Conservation (phyloP, 2,113 vertebrate genomes). For the Microcebus tavaratra region DNA sequence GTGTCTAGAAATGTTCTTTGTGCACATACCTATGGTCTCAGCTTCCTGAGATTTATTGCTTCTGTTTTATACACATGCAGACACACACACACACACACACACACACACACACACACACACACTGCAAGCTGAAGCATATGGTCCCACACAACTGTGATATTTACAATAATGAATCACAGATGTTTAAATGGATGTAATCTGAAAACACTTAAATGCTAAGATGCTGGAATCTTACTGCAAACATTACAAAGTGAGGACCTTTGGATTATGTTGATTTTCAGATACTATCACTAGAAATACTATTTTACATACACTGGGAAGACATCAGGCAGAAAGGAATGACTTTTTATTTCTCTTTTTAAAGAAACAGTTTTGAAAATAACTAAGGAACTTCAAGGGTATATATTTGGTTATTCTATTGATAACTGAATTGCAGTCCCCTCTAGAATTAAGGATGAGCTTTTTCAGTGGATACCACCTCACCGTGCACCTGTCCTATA, state of each 20-base stretch:
- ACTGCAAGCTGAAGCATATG: slow-evolving; percentile 38
- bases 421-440: not conserved
- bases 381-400: not conserved
- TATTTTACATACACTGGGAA: slow-evolving; percentile 6
- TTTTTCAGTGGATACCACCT: not conserved
- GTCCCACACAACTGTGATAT: slow-evolving; percentile 76
- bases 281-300: not conserved
- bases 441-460: not conserved
- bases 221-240: slow-evolving; percentile 59
- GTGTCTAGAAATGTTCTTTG: slow-evolving; percentile 21
- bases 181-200: slow-evolving; percentile 72
- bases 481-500: not conserved
- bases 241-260: slow-evolving; percentile 61
- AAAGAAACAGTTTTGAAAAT: slow-evolving; percentile 5
- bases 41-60: slow-evolving; percentile 43
- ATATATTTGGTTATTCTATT: not conserved
- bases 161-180: slow-evolving; percentile 78
- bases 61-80: not conserved
- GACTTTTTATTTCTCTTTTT: not conserved
- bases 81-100: not conserved
- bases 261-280: slow-evolving; percentile 66
- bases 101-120: not conserved
- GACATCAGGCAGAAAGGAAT: not conserved
- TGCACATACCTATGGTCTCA: slow-evolving; percentile 21
- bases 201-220: slow-evolving; percentile 74